Evolutionary conservation across 2,113 vertebrate species (phyloP).

Genomic region (Alces alces): DNA sequence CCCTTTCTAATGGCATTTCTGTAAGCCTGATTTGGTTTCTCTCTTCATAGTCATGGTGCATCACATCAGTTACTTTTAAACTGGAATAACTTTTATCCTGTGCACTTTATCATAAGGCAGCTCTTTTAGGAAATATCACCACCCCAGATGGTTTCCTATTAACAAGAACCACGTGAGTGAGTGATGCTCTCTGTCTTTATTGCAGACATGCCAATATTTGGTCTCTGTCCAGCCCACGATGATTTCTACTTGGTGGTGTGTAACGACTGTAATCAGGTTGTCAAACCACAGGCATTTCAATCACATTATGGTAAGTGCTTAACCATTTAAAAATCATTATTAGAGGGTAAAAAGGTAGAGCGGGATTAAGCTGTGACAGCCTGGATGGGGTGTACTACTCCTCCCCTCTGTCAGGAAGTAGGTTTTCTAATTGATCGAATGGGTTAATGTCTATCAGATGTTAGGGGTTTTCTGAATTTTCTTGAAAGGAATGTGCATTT

Average conservation of each 20-base stretch:
- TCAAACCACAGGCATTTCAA: slow-evolving; percentile 99
- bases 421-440: slow-evolving; percentile 5
- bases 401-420: not conserved
- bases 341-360: slow-evolving; percentile 74
- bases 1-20: not conserved
- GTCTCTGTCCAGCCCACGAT: slow-evolving; percentile 97
- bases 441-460: not conserved
- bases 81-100: not conserved
- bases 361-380: slow-evolving; percentile 66
- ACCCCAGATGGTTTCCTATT: slow-evolving; percentile 44
- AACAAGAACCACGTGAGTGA: slow-evolving; percentile 74
- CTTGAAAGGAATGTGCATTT: slow-evolving; percentile 16
- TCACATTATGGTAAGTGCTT: slow-evolving; percentile 97
- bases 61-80: not conserved
- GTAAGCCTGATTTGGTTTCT: not conserved
- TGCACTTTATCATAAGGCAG: not conserved
- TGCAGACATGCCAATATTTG: slow-evolving; percentile 99
- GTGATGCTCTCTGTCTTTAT: slow-evolving; percentile 76
- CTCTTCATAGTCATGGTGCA: not conserved
- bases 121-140: not conserved
- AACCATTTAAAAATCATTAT: slow-evolving; percentile 78
- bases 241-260: slow-evolving; percentile 99
- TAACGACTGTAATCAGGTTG: slow-evolving; percentile 97
- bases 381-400: not conserved
- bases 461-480: not conserved